A percentile compares a stretch with the other conserved stretches of the same genome.
These are phyloP conservation scores for Drosophila austrosaltans DNA, from an alignment of 2,888 invertebrate species.

Conservation along the genomic window DNA sequence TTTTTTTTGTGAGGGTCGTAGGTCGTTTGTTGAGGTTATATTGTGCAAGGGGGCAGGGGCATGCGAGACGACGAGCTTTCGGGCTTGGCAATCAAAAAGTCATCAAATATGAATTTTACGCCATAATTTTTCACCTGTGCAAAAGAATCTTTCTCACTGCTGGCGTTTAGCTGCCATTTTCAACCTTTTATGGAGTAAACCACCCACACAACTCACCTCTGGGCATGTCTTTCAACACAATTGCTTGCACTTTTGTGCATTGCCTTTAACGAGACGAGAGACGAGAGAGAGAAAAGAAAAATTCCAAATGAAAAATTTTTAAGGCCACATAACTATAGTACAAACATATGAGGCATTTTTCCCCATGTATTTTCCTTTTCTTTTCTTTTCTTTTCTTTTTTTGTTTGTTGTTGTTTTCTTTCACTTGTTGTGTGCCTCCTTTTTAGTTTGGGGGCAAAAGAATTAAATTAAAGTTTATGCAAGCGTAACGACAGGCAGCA, in stretches of 20 bases:
- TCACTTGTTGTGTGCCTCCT: constrained; percentile 4
- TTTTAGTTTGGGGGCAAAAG: constrained; percentile 30
- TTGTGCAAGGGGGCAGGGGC: not conserved
- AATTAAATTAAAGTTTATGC: constrained; percentile 79
- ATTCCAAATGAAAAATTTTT: constrained; percentile 7
- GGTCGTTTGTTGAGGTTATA: not conserved
- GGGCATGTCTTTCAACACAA: constrained; percentile 65
- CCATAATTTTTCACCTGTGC: constrained; percentile 79
- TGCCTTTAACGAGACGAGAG: constrained; percentile 40
- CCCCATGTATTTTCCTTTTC: not conserved
- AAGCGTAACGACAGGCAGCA: constrained; percentile 69
- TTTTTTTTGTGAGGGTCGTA: not conserved
- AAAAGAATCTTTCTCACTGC: constrained; percentile 14
- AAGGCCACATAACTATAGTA: constrained; percentile 4
- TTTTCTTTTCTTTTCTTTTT: no score
- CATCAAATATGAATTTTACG: constrained; percentile 82
- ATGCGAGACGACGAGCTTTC: constrained; percentile 39
- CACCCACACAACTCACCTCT: constrained; percentile 24
- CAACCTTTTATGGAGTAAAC: constrained; percentile 17
- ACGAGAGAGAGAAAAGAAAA: not conserved
- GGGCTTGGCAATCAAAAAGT: constrained; percentile 80
- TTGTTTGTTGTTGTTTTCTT: not conserved
- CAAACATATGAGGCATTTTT: constrained; percentile 11
- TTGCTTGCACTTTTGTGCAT: constrained; percentile 76
- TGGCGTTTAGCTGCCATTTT: constrained; percentile 35